Conservation (phyloP, 1,140 invertebrate genomes). For the Dendroctonus ponderosae region DNA sequence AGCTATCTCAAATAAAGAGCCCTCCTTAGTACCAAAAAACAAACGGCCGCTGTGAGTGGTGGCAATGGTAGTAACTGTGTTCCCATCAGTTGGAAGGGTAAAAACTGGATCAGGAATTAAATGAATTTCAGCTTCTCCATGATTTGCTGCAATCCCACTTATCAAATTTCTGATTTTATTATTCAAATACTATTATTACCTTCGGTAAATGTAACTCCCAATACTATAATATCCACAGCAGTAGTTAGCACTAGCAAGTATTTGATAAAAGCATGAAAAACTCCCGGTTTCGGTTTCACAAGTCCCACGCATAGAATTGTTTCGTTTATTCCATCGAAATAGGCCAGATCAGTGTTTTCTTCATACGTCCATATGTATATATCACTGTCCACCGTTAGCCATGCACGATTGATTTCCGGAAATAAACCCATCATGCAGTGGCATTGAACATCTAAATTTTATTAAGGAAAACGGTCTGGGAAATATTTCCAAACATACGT, state of each 20-base stretch:
- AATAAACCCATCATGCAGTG: constrained; percentile 96
- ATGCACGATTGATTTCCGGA: constrained; percentile 92
- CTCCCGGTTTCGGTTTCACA: constrained; percentile 79
- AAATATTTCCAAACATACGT: too few relatives aligned
- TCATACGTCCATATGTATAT: constrained; percentile 97
- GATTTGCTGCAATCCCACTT: background rate
- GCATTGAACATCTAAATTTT: constrained; percentile 77
- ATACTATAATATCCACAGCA: constrained; percentile 87
- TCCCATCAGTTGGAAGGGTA: constrained; percentile 87
- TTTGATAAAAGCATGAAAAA: constrained; percentile 90
- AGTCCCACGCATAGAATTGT: constrained; percentile 86
- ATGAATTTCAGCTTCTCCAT: constrained; percentile 75
- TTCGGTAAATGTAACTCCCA: constrained; percentile 64
- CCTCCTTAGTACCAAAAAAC: constrained; percentile 93
- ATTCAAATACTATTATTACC: constrained; percentile 35
- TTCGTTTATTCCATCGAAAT: constrained; percentile 89
- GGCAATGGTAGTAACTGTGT: constrained; percentile 78
- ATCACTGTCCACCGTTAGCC: constrained; percentile 96
- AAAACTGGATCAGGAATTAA: constrained; percentile 92
- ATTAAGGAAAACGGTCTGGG: background rate
- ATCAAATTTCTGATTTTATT: background rate
- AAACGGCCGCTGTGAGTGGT: constrained; percentile 84
- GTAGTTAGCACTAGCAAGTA: constrained; percentile 89
- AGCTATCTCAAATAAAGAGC: constrained; percentile 90
- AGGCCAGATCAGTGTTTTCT: constrained; percentile 85